phyloP scores from a whole-genome alignment of 2,113 vertebrate genomes.

The Seriola dumerili region DNA sequence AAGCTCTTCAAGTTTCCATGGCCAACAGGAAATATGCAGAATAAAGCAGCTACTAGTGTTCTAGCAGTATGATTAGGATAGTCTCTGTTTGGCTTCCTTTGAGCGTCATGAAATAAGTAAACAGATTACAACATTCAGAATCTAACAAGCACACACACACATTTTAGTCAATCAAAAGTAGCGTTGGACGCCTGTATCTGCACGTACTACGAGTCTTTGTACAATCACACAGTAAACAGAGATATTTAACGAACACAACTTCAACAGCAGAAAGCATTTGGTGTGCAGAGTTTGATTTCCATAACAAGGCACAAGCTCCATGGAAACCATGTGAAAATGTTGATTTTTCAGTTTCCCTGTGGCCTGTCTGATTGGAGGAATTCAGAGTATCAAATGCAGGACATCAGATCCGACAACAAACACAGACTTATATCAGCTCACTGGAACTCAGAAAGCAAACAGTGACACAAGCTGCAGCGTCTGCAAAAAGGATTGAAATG shows the following conservation, averaged over 20 bases:
- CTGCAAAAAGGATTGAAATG: slow-evolving; percentile 10
- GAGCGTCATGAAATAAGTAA: slow-evolving; percentile 29
- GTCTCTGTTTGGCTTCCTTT: slow-evolving; percentile 34
- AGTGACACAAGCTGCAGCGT: slow-evolving; percentile 5
- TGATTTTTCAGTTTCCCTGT: slow-evolving; percentile 58
- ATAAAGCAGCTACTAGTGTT: slow-evolving; percentile 24
- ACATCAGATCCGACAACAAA: slow-evolving; percentile 51
- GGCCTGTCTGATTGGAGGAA: slow-evolving; percentile 49
- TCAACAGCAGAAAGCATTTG: slow-evolving; percentile 22
- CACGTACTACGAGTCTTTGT: slow-evolving; percentile 40
- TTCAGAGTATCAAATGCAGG: slow-evolving; percentile 50
- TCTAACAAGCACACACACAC: slow-evolving; percentile 19
- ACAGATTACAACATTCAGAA: slow-evolving; percentile 36
- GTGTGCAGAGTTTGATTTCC: slow-evolving; percentile 55
- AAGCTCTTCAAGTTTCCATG: not conserved
- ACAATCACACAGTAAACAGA: slow-evolving; percentile 70
- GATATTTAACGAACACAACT: slow-evolving; percentile 54
- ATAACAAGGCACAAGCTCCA: slow-evolving; percentile 68
- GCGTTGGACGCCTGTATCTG: slow-evolving; percentile 22
- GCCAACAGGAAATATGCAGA: slow-evolving; percentile 37
- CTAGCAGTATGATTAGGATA: slow-evolving; percentile 28
- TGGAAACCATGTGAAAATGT: slow-evolving; percentile 65
- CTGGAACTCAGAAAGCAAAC: slow-evolving; percentile 33
- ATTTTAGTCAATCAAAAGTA: slow-evolving; percentile 7
- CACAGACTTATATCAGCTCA: slow-evolving; percentile 22